These are phyloP conservation scores for Drosophila subquinaria DNA, from an alignment of 2,888 invertebrate species.

Conservation along the genomic window DNA sequence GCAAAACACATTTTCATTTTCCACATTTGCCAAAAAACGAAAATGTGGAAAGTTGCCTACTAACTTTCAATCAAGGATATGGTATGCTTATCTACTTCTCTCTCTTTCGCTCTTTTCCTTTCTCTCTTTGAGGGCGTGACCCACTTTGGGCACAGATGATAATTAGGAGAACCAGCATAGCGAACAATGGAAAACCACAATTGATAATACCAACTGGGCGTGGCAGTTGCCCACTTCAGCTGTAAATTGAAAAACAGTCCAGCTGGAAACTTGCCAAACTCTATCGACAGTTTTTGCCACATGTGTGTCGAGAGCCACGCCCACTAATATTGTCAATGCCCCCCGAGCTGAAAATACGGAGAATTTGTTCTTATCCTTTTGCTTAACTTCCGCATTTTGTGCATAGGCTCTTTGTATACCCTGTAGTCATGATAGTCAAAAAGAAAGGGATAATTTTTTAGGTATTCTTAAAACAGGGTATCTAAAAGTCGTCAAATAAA, in stretches of 20 bases:
- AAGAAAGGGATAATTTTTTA: neutral
- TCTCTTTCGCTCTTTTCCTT: neutral
- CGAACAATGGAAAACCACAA: constrained; percentile 30
- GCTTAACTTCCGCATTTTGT: constrained; percentile 33
- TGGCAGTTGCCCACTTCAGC: constrained; percentile 22
- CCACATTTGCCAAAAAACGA: constrained; percentile 12
- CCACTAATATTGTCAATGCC: constrained; percentile 21
- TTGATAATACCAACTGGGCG: constrained; percentile 25
- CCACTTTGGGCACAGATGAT: constrained; percentile 34
- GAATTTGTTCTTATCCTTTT: constrained; percentile 45
- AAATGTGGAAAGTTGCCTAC: constrained; percentile 32
- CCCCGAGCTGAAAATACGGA: constrained; percentile 18
- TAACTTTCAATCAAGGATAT: constrained; percentile 44
- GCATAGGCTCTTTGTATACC: constrained; percentile 9
- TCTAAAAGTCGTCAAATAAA: neutral
- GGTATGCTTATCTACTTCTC: constrained; percentile 3
- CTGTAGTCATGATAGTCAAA: neutral
- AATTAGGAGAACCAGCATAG: constrained; percentile 40
- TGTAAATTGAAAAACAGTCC: constrained; percentile 34
- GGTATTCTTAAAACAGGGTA: neutral
- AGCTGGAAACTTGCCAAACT: constrained; percentile 33
- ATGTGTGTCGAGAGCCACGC: constrained; percentile 41
- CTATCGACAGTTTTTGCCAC: constrained; percentile 22
- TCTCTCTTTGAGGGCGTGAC: constrained; percentile 45
- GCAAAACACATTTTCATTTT: constrained; percentile 17